Evolutionary conservation across 1,140 invertebrate genomes (phyloP), one percentile per base, ranked within the genome.

Genomic region (Listronotus oregonensis): DNA sequence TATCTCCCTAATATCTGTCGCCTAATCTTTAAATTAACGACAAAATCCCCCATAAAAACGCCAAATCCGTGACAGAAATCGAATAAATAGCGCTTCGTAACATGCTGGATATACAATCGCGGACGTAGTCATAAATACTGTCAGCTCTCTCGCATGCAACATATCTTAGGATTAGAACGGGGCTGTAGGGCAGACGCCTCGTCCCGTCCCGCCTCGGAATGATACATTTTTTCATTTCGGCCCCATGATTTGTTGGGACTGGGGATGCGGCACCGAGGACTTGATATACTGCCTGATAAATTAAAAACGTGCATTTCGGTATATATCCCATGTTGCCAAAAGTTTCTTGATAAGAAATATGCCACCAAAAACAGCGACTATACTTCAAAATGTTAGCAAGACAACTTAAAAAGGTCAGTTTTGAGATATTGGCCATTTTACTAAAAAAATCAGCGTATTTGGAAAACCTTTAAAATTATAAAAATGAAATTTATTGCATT

Each of bases 261-360:
- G 63, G 72, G 72, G 71, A 72, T 69, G 73, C 71, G 74, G 73
- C 75, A 70, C 76, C 15, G 39, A 76, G 75, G 76, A 75, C 73
- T 73, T 80, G 79, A 80, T 80, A 76, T 80, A 80, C 75, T 68
- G 75, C 73, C 75, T 75, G 78, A 80, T 81, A 81, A 81, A 81
- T 81, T 81, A 81, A 81, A 80, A 81, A 80, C 77, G 77, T 78
- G 73, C 72, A 75, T 71, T 71, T 71, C 51, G 67, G 66, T 62
- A 58, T 66, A 9, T n/a, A 10, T 31, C 18, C 62, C 42, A 7
- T 32, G 52, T 58, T 54, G 62, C 54, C 60, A 49, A 43, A 18
- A 32, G 14, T 31, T 31, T 37, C n/a, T 56, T 43, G 39, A 6
- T 18, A 39, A 34, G 15, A 54, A 54, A n/a, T n/a, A n/a, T n/a